Evolutionary conservation across 2,113 vertebrate genomes (phyloP), one percentile per base, ranked within the genome.

Genomic region (Leucopsar rothschildi): DNA sequence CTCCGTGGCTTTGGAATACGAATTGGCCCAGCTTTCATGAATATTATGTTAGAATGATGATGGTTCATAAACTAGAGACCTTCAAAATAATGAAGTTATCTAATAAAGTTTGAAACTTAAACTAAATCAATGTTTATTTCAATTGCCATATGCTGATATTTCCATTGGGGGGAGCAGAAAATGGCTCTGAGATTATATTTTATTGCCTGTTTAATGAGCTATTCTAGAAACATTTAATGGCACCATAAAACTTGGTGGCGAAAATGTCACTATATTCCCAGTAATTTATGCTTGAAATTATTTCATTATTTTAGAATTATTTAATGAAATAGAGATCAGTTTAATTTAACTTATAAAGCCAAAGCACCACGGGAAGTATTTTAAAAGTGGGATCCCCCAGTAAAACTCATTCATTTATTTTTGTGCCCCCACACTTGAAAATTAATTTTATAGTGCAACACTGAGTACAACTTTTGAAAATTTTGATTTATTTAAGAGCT

Each of bases 161-260:
- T 92, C 22, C 6, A 24, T 17, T 31, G 17, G 3, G 2, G 15
- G 13, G 3, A 24, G 11, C 0, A 0, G 17, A 52, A 19, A 76
- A 80, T 39, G 4, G 18, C 29, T 79, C 35, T 50, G 31, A 55
- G 52, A n/a, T 18, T 71, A 7, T 42, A 78, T 75, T 92, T 78
- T 82, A 49, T 39, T 85, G 49, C 7, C 12, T 82, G 9, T 19
- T 68, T 64, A 52, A 77, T 63, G 37, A 92, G 13, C 23, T 69
- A 18, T 33, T 69, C 31, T 11, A 73, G 68, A 83, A 72, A 22
- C 21, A 39, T 56, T 85, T 85, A 75, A 55, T 68, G 19, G 8
- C 20, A 52, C 6, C 25, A 66, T 61, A 82, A 85, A 93, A 53
- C 15, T 68, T 50, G 15, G 4, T 25, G 65, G 22, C 25, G 10